Percentiles rank a stretch among this genome's conserved stretches.
Evolutionary conservation across 2,888 invertebrate genomes (phyloP).

Genomic region (Dicyrtoma fusca): DNA sequence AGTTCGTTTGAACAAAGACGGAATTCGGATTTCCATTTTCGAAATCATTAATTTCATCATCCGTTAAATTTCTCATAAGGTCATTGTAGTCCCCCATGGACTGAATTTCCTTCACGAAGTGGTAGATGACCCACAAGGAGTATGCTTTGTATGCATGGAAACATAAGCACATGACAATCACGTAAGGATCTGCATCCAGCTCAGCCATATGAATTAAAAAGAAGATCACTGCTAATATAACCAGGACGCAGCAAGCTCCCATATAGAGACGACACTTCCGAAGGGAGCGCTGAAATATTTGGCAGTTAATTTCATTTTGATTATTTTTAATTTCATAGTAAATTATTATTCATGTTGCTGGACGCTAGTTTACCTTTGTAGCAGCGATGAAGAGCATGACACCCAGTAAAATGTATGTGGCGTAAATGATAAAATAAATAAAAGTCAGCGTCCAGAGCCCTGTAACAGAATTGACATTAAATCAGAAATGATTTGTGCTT

Average conservation of each 20-base stretch:
- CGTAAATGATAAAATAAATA: constrained; percentile 10
- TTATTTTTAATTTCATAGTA: neutral
- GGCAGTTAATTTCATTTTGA: neutral
- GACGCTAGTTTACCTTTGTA: constrained; percentile 10
- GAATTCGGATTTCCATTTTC: constrained; percentile 15
- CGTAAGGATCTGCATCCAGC: constrained; percentile 8
- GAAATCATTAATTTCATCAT: constrained; percentile 13
- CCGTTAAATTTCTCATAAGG: constrained; percentile 17
- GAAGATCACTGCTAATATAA: neutral
- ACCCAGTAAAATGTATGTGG: neutral
- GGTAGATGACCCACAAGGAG: constrained; percentile 15
- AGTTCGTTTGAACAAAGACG: neutral
- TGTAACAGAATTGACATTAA: neutral
- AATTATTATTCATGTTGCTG: no score
- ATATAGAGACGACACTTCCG: neutral
- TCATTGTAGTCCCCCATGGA: constrained; percentile 19
- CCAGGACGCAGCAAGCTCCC: neutral
- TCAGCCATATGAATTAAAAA: neutral
- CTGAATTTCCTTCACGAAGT: constrained; percentile 20
- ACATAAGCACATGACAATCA: constrained; percentile 2
- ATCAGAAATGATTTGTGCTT: no score
- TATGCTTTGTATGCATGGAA: constrained; percentile 25
- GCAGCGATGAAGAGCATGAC: constrained; percentile 5
- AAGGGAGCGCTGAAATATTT: constrained; percentile 3
- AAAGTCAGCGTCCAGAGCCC: constrained; percentile 7